Percentiles rank a stretch among this genome's conserved stretches.
phyloP scores from a whole-genome alignment of 2,888 invertebrate species.

The Tetanocera ferruginea region DNA sequence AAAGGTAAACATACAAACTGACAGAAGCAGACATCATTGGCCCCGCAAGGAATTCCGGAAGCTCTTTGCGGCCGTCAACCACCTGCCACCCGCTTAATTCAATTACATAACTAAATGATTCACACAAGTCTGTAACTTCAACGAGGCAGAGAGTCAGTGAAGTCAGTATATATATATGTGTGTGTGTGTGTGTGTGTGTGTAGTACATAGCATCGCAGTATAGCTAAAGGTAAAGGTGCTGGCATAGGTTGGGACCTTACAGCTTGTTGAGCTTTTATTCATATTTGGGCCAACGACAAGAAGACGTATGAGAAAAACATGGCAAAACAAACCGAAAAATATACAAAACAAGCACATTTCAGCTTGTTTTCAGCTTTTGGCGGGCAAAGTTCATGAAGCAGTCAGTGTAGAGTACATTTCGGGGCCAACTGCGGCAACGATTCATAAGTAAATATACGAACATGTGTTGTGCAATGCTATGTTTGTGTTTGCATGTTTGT shows the following conservation, averaged over 20 bases:
- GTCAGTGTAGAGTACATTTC: not conserved
- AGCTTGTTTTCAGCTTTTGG: not conserved
- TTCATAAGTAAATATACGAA: no score
- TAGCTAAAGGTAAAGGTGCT: not conserved
- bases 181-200: not conserved
- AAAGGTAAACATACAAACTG: not conserved
- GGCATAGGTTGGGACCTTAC: not conserved
- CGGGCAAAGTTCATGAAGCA: not conserved
- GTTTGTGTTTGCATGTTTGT: not conserved
- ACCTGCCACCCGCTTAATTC: constrained; percentile 13
- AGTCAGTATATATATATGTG: not conserved
- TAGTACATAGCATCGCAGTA: not conserved
- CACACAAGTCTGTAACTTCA: constrained; percentile 31
- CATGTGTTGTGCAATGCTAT: no score
- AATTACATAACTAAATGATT: constrained; percentile 32
- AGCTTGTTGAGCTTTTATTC: not conserved
- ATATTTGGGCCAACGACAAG: constrained; percentile 2
- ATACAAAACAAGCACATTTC: not conserved
- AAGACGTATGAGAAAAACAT: not conserved
- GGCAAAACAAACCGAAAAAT: constrained; percentile 2
- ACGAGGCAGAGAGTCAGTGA: not conserved
- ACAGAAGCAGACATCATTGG: not conserved
- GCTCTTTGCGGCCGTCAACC: not conserved
- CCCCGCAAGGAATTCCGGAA: constrained; percentile 3
- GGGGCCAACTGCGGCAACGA: not conserved